Conservation (phyloP, 2,888 invertebrate genomes). For the Hartigia nigra region DNA sequence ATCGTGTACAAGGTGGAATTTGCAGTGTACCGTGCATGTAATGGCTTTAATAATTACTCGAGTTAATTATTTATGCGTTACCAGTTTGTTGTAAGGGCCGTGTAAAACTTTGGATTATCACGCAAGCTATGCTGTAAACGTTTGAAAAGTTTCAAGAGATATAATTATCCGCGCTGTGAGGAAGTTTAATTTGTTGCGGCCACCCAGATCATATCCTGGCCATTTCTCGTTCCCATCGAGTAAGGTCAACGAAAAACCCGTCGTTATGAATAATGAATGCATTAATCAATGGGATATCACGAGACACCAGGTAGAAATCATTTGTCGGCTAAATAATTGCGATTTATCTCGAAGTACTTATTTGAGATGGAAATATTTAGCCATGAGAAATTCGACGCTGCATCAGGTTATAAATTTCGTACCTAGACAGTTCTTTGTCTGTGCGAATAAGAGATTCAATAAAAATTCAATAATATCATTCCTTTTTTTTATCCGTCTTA, state of each 20-base stretch:
- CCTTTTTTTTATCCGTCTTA: neutral
- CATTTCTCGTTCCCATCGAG: constrained; percentile 3
- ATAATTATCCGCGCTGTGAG: neutral
- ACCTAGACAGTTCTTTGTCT: neutral
- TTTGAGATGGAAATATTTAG: neutral
- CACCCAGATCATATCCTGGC: neutral
- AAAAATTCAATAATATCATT: neutral
- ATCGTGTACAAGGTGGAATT: neutral
- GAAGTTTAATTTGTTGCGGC: neutral
- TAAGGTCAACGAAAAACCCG: neutral
- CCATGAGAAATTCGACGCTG: neutral
- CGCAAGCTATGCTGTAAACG: neutral
- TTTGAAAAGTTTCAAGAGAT: neutral
- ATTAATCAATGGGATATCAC: neutral
- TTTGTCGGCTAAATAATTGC: neutral
- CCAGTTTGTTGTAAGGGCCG: neutral
- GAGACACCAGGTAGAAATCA: neutral
- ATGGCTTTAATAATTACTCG: neutral
- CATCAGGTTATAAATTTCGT: neutral
- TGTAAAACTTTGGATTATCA: neutral
- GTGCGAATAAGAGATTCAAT: neutral
- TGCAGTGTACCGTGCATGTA: neutral
- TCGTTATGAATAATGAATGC: constrained; percentile 5
- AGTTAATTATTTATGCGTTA: neutral
- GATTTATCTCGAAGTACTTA: constrained; percentile 2